Base-by-base conservation (phyloP, 2,888 invertebrate species). In the Tinea semifulvella region DNA sequence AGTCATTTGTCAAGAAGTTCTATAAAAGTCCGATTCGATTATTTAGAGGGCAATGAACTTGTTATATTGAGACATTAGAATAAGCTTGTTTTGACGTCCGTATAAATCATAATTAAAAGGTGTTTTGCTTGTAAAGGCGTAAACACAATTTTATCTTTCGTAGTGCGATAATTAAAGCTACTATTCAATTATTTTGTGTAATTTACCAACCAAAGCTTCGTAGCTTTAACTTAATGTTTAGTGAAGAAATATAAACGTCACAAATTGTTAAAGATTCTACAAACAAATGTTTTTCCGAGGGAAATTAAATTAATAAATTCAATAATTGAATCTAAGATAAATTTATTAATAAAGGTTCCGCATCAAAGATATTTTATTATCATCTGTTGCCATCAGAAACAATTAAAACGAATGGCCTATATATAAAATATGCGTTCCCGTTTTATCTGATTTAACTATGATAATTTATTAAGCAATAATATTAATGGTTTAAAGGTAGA, bases 1-100 rank as follows among this genome's bases (percentile, higher is more conserved):
- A 74, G 70, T 79, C 76, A 74, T 77, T 79, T 77, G 72, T 73
- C 71, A 70, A 64, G 55, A 45, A 46, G 49, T 36, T 36, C 36
- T 36, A 36, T 36, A 36, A 16, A 36, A 36, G 10, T 36, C 36
- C 16, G 18, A 11, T 31, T 31, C 13, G 36, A 36, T 36, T 36
- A 36, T 36, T 31, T 31, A 2, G 31, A 31, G 31, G 31, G 7
- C 18, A 18, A 16, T 36, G 36, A 36, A 36, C 36, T 36, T 16
- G 36, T 35, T 35, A 26, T 31, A 31, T 31, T 31, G 31, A 31
- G 31, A 31, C 31, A 11, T 31, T n/a, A 13, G 11, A 27, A 27
- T 27, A 27, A 27, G n/a, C n/a, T 4, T n/a, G n/a, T n/a, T 27
- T 22, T 27, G 27, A 27, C n/a, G 3, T 3, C 14, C 14, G 13